These are phyloP conservation scores for Trichogramma evanescens DNA, from an alignment of 2,888 invertebrate genomes.

Conservation along the genomic window DNA sequence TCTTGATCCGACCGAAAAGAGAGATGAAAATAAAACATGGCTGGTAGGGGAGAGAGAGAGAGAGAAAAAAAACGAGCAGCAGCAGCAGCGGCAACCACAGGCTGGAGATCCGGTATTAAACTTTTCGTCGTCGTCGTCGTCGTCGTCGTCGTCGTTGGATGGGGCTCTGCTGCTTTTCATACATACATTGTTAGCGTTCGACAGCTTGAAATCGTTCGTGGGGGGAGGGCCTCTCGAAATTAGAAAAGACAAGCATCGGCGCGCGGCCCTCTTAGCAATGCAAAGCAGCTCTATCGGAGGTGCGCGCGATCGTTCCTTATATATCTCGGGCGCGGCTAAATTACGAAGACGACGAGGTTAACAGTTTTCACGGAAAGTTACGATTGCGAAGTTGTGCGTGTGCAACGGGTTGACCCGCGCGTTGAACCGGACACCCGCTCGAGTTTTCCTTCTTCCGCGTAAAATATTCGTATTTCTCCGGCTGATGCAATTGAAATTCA, in stretches of 20 bases:
- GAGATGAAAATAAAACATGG: constrained; percentile 1
- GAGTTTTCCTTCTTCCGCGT: too few species aligned
- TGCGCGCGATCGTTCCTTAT: too few species aligned
- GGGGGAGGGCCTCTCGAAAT: not conserved
- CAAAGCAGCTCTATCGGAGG: not conserved
- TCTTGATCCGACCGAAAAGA: not conserved
- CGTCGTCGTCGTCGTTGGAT: not conserved
- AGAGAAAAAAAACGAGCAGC: constrained; percentile 2
- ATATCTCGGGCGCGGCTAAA: too few species aligned
- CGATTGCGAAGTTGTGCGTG: too few species aligned
- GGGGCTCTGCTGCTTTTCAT: not conserved
- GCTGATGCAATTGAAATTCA: too few species aligned
- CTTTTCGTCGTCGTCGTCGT: constrained; percentile 9
- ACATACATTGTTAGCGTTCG: too few species aligned
- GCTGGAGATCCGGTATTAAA: constrained; percentile 4
- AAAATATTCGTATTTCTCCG: too few species aligned
- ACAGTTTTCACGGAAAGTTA: too few species aligned
- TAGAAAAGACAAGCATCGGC: constrained; percentile 8
- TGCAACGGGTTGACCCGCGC: too few species aligned
- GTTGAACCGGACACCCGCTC: too few species aligned
- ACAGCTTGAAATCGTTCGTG: not conserved
- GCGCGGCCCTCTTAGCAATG: constrained; percentile 14
- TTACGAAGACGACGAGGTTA: too few species aligned
- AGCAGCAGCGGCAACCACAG: too few species aligned
- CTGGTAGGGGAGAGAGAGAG: not conserved